These are phyloP conservation scores for Scolopax bukidnonensis DNA, from an alignment of 2,797 vertebrate genomes.

Conservation along the genomic window DNA sequence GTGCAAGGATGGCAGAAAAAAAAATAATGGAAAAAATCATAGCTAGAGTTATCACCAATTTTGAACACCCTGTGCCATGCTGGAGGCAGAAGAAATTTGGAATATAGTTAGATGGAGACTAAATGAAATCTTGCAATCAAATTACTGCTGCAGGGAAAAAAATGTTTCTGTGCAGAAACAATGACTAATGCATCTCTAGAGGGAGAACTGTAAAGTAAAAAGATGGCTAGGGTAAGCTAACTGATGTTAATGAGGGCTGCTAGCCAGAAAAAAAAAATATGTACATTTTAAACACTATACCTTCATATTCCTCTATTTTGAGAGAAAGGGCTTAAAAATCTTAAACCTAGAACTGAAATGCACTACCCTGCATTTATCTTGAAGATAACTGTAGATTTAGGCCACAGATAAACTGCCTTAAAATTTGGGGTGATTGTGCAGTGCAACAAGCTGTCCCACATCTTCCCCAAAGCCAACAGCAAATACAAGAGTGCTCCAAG, in stretches of 20 bases:
- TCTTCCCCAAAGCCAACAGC: background rate
- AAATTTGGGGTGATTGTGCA: background rate
- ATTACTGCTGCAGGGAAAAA: conserved; percentile 8
- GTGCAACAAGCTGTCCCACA: background rate
- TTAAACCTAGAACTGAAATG: background rate
- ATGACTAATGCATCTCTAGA: conserved; percentile 2
- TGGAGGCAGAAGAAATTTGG: background rate
- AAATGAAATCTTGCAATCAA: conserved; percentile 15
- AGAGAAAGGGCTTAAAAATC: background rate
- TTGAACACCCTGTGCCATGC: background rate
- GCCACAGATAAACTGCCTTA: background rate
- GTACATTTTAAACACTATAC: background rate
- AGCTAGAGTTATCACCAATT: background rate
- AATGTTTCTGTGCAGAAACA: conserved; percentile 5
- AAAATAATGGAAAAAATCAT: background rate
- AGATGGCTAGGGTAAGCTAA: background rate
- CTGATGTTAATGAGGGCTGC: background rate
- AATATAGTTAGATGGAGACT: background rate
- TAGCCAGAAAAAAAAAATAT: background rate
- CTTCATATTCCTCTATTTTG: background rate
- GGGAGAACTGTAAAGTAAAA: background rate
- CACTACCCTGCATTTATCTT: background rate
- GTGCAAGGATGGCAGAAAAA: background rate
- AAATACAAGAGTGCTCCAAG: background rate
- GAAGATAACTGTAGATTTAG: background rate